A percentile compares a stretch with the other conserved stretches of the same genome.
These are phyloP conservation scores for Hepsetus odoe DNA, from an alignment of 2,113 vertebrate genomes.

Conservation along the genomic window DNA sequence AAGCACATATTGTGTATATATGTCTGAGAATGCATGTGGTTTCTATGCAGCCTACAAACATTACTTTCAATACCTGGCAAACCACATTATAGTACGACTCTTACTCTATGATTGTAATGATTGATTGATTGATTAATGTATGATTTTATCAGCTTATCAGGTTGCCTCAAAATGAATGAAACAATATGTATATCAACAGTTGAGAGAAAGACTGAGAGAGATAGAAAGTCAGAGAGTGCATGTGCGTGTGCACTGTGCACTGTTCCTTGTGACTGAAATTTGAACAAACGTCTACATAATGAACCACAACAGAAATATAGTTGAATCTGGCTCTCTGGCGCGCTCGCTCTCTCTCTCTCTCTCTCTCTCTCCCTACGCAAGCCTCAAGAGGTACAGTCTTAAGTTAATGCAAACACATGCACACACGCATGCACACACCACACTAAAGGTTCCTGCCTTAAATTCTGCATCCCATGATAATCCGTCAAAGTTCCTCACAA, in stretches of 20 bases:
- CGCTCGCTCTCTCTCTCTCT: not conserved
- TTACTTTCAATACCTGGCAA: conserved; percentile 11
- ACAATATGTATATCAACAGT: conserved; percentile 46
- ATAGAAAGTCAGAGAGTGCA: not conserved
- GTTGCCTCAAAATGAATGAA: conserved; percentile 37
- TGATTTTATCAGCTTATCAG: conserved; percentile 13
- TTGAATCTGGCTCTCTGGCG: conserved; percentile 1
- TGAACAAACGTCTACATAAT: no score
- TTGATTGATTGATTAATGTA: no score
- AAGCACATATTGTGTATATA: not conserved
- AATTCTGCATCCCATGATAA: no score
- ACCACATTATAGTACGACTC: no score
- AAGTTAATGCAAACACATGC: conserved; percentile 40
- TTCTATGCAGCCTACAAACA: not conserved
- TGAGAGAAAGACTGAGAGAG: conserved; percentile 3
- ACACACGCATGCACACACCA: not conserved
- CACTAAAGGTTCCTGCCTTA: no score
- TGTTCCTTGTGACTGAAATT: no score
- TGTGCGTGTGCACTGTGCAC: conserved; percentile 5
- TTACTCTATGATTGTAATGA: no score
- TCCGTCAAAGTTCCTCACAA: no score
- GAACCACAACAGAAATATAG: not conserved
- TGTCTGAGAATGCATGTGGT: not conserved
- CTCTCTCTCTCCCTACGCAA: not conserved
- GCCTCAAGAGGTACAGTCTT: conserved; percentile 15